These are phyloP conservation scores for Seriola rivoliana DNA, from an alignment of 2,113 vertebrate species.

Conservation along the genomic window DNA sequence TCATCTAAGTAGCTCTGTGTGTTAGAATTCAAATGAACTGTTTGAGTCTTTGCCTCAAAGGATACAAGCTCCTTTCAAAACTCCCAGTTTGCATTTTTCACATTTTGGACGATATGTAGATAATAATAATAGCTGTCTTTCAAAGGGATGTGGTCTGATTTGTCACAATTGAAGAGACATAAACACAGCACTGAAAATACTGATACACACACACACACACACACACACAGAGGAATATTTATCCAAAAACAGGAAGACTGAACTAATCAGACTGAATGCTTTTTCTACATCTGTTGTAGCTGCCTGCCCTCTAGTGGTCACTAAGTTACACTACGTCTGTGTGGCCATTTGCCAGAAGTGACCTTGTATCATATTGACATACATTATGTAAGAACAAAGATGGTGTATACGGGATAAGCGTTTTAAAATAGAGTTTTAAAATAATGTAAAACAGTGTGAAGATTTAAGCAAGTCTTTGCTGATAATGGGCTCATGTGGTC, in stretches of 20 bases:
- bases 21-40: not conserved
- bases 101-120: not conserved
- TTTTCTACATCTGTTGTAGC: slow-evolving; percentile 4
- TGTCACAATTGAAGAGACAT: not conserved
- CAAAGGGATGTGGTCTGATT: not conserved
- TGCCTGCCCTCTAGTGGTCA: slow-evolving; percentile 72
- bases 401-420: slow-evolving; percentile 6
- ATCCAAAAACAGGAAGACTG: not conserved
- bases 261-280: not conserved
- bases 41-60: not conserved
- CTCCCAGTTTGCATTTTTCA: slow-evolving; percentile 24
- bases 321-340: not conserved
- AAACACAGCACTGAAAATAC: not conserved
- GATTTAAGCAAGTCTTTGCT: not conserved
- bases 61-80: not conserved
- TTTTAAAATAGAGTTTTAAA: too few relatives aligned
- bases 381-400: slow-evolving; percentile 49
- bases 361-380: slow-evolving; percentile 62
- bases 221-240: not conserved
- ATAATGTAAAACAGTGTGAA: not conserved
- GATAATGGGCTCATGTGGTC: slow-evolving; percentile 1
- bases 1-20: slow-evolving; percentile 17
- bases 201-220: not conserved
- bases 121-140: slow-evolving; percentile 23
- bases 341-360: slow-evolving; percentile 34